Evolutionary conservation across 2,113 vertebrate genomes (phyloP), one percentile per base, ranked within the genome.

Genomic region (Percopsis transmontana): DNA sequence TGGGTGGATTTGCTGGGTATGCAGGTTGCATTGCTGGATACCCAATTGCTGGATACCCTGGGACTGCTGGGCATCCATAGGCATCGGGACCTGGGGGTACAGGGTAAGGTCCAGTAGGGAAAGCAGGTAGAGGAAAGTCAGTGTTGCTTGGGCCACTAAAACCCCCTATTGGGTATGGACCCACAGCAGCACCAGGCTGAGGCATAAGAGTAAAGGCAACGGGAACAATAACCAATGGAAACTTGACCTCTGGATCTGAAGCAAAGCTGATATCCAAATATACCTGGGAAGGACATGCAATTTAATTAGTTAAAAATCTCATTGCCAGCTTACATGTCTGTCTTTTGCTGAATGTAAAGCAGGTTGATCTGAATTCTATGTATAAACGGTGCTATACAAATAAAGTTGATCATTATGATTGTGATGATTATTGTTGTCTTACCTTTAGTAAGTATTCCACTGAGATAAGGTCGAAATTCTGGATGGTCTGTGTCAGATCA

Each of bases 231-330:
- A 84, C n/a, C 33, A 93, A 19, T 4, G 89, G 88, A 13, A 89
- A 74, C 1, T 21, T 38, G 10, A 93, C 48, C 68, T 81, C 42
- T 39, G 91, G 90, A 68, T 92, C 85, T 16, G 21, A 83, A 21
- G 85, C 55, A 76, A 89, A 91, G 44, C 87, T 90, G 56, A 92
- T 90, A 69, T 90, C 91, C 86, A 93, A 65, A 71, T 81, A 89
- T 2, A 76, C 90, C 91, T 93, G 66, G 21, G 47, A 62, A 68
- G 65, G 23, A 65, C 74, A 53, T 41, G 24, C 14, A 62, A 42
- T 51, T 10, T 56, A 20, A 61, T 19, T 19, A 12, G 2, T 42
- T 1, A 58, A 70, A 39, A 56, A 44, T 19, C n/a, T 24, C 21
- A 55, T 16, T 27, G 20, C 12, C 53, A 1, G 15, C 4, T 55